These are phyloP conservation scores for Callorhinus ursinus DNA, from an alignment of 2,113 vertebrate genomes.

Conservation along the genomic window DNA sequence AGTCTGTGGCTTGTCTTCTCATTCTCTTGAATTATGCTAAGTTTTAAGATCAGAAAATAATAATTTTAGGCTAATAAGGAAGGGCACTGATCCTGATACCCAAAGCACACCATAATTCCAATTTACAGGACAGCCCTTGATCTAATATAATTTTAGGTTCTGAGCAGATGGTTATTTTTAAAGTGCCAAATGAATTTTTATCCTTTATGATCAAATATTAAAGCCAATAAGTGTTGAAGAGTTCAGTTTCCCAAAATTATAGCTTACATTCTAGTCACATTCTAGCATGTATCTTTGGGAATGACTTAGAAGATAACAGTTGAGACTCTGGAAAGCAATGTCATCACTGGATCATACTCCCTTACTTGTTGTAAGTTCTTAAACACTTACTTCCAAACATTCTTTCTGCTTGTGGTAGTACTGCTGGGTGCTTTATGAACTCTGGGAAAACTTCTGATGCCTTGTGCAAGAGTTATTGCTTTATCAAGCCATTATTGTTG, in stretches of 20 bases:
- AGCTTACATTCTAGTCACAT: neutral
- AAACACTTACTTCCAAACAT: neutral
- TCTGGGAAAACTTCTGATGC: neutral
- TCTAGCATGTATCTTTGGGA: neutral
- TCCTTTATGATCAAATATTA: constrained; percentile 46
- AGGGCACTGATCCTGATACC: neutral
- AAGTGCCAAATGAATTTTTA: constrained; percentile 8
- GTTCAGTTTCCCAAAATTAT: neutral
- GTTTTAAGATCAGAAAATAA: constrained; percentile 44
- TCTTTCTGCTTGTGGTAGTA: neutral
- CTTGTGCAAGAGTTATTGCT: neutral
- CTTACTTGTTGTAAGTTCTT: neutral
- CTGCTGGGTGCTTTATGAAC: neutral
- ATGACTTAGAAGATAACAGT: neutral
- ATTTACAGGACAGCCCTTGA: neutral
- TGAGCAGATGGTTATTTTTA: constrained; percentile 38
- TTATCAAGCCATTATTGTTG: neutral
- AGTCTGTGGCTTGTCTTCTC: neutral
- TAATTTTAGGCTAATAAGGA: constrained; percentile 10
- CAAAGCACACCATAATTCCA: neutral
- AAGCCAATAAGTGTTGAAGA: constrained; percentile 27
- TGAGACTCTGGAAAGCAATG: neutral
- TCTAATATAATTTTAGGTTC: constrained; percentile 7
- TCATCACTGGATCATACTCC: neutral
- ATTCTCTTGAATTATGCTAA: neutral